These are phyloP conservation scores for Platichthys flesus DNA, from an alignment of 2,113 vertebrate genomes.

Conservation along the genomic window DNA sequence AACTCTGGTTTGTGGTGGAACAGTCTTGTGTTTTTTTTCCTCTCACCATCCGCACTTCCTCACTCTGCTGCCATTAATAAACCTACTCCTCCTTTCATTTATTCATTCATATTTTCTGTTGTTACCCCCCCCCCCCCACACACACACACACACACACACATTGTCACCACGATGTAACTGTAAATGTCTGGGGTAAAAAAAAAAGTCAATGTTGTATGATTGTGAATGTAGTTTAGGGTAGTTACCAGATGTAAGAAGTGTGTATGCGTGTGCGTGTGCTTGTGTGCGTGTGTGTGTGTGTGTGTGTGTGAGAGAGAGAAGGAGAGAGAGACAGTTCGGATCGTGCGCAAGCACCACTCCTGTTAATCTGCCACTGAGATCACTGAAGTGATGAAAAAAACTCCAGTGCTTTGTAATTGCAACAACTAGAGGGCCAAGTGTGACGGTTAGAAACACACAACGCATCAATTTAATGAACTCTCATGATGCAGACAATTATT, in stretches of 20 bases:
- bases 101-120: too few species aligned
- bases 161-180: background rate
- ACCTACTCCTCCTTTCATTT: too few species aligned
- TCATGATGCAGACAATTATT: conserved; percentile 54
- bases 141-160: too few species aligned
- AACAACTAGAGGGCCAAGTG: conserved; percentile 23
- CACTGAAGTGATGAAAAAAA: background rate
- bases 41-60: too few species aligned
- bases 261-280: background rate
- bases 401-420: conserved; percentile 24
- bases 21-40: too few species aligned
- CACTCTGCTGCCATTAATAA: too few species aligned
- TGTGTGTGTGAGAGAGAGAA: background rate
- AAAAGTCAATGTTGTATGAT: background rate
- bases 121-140: too few species aligned
- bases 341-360: background rate
- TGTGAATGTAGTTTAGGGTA: background rate
- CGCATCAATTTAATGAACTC: conserved; percentile 38
- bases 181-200: too few species aligned
- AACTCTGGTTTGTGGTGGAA: too few species aligned
- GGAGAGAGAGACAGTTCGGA: background rate
- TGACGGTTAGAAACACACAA: conserved; percentile 23
- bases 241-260: background rate
- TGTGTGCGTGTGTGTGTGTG: background rate
- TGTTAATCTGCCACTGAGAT: conserved; percentile 30